Evolutionary conservation across 2,888 invertebrate genomes (phyloP), one percentile per base, ranked within the genome.

Genomic region (Formica aserva): DNA sequence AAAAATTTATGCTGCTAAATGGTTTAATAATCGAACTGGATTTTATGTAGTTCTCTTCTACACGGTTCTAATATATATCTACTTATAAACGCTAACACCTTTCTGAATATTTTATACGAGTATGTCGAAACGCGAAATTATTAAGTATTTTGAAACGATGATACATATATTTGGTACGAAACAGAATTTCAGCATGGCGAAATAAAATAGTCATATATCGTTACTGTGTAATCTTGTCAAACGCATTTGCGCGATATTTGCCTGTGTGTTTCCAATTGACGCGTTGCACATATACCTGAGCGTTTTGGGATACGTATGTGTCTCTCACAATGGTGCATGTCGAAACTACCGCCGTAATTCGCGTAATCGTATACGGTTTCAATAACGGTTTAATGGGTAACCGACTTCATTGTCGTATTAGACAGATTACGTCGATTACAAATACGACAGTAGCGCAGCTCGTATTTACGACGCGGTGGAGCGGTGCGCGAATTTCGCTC

Each of bases 391-490:
- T 78, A 83, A 83, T 67, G 78, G 78, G 62, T 78, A 83, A 83
- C 72, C 78, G 78, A 83, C 78, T 83, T 83, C 82, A 83, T 83
- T 83, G 78, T 83, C 82, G 60, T 69, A 69, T 78, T 83, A 78
- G 67, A 78, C 77, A 69, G 77, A 77, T 83, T 77, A 82, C 77
- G 77, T 77, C 77, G 77, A 82, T 82, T 83, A 67, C 78, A 48
- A 83, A 78, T 60, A 69, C 82, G 77, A 62, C 62, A 77, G 67
- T 57, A 57, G 35, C 48, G 80, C 55, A 48, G 38, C 52, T 77
- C 45, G 57, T 66, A 78, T 83, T 83, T 83, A 69, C 78, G 67
- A 77, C 55, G 66, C 29, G 38, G n/a, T 52, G 38, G 0, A 55
- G 65, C n/a, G 8, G 48, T 15, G 65, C 38, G 65, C 38, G 38